These are phyloP conservation scores for Sarcoramphus papa DNA, from an alignment of 2,797 vertebrate species.

Conservation along the genomic window DNA sequence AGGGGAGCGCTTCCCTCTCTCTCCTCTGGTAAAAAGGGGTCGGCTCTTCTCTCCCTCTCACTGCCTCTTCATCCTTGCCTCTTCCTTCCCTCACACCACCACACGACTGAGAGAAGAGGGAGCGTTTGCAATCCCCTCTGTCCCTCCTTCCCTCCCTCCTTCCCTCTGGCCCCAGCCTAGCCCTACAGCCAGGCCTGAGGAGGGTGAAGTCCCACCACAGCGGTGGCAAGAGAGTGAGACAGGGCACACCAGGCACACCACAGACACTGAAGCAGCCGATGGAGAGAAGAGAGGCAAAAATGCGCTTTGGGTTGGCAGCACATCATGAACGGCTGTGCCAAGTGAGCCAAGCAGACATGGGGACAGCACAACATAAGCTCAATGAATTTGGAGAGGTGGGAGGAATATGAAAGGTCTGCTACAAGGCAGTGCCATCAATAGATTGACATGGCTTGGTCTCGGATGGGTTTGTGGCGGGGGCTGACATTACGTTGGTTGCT, in stretches of 20 bases:
- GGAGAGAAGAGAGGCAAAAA: neutral
- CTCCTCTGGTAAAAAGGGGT: neutral
- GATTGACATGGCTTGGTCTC: neutral
- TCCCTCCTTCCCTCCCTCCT: neutral
- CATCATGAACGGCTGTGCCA: neutral
- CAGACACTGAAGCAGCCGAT: rapidly evolving
- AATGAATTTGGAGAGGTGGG: neutral
- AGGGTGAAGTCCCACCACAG: neutral
- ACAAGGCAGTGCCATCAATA: neutral
- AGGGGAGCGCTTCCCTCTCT: neutral
- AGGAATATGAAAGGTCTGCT: neutral
- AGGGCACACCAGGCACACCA: too few species aligned
- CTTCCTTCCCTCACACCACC: neutral
- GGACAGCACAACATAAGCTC: neutral
- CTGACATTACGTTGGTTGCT: rapidly evolving
- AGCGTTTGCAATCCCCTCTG: neutral
- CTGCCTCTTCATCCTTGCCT: neutral
- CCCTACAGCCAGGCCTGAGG: neutral
- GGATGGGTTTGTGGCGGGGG: rapidly evolving
- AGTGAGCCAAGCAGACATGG: rapidly evolving
- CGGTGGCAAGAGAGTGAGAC: rapidly evolving
- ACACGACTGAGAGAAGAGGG: neutral
- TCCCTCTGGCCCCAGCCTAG: neutral
- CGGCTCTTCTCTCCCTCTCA: neutral
- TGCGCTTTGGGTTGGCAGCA: rapidly evolving